Evolutionary conservation across 2,797 vertebrate species (phyloP).

Genomic region (Denticeps clupeoides): DNA sequence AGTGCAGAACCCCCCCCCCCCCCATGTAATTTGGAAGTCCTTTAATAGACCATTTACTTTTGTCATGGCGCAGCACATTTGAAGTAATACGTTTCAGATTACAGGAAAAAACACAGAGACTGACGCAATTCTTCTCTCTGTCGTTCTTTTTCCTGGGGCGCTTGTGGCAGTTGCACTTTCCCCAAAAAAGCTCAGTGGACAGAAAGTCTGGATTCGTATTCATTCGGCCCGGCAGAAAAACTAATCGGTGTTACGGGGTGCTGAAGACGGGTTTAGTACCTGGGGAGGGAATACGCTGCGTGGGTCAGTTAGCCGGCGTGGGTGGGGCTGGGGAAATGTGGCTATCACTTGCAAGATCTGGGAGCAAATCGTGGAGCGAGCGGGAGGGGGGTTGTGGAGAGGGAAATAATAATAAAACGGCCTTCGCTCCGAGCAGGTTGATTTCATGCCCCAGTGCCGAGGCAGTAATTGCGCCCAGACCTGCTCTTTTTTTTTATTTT

Average conservation of each 20-base stretch:
- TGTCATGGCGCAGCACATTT: conserved; percentile 37
- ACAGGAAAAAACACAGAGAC: conserved; percentile 40
- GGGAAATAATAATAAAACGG: conserved; percentile 64
- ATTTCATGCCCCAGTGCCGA: conserved; percentile 88
- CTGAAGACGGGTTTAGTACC: conserved; percentile 40
- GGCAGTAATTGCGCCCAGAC: conserved; percentile 94
- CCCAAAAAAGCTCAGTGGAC: conserved; percentile 44
- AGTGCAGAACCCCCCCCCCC: no score
- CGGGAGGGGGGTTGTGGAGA: no score
- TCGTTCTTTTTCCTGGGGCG: conserved; percentile 42
- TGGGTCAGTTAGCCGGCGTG: conserved; percentile 23
- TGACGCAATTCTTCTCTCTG: conserved; percentile 34
- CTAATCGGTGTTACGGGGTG: conserved; percentile 50
- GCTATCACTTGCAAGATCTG: no score
- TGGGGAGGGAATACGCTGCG: conserved; percentile 34
- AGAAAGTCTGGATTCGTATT: conserved; percentile 33
- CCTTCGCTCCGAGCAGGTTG: conserved; percentile 76
- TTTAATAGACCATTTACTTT: conserved; percentile 36
- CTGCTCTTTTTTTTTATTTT: conserved; percentile 85
- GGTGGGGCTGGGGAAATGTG: background rate
- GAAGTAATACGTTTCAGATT: conserved; percentile 12
- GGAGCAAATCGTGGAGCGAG: no score
- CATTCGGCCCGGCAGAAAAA: conserved; percentile 46
- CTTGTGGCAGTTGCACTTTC: conserved; percentile 47
- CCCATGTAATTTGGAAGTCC: background rate